Evolutionary conservation across 2,797 vertebrate genomes (phyloP).

Genomic region (Enteromius paludinosus): DNA sequence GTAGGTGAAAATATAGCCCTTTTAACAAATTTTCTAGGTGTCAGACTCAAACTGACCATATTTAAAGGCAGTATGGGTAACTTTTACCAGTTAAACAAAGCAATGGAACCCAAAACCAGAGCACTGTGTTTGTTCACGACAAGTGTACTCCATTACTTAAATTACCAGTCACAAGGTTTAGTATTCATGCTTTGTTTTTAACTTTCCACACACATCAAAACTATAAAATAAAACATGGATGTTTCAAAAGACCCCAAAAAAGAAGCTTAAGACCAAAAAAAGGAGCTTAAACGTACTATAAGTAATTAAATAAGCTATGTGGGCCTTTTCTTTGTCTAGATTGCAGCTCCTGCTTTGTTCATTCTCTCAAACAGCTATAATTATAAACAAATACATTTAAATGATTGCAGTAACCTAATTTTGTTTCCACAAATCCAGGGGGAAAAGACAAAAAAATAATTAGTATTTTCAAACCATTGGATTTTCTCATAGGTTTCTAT

Average conservation of each 20-base stretch:
- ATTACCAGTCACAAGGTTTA: neutral
- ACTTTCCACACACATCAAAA: neutral
- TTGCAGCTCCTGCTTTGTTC: neutral
- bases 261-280: neutral
- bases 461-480: neutral
- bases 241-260: neutral
- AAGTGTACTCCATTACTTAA: neutral
- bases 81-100: neutral
- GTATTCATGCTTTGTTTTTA: neutral
- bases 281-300: neutral
- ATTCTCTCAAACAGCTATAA: neutral
- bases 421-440: neutral
- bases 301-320: neutral
- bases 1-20: slow-evolving; percentile 22
- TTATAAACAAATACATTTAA: too few species aligned
- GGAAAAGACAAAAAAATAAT: neutral
- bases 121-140: neutral
- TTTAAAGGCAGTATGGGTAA: neutral
- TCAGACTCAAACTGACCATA: neutral
- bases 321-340: neutral
- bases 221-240: neutral
- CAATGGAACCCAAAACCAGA: neutral
- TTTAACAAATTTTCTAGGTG: slow-evolving; percentile 24
- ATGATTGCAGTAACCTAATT: neutral
- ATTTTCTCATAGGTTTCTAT: neutral